phyloP scores from a whole-genome alignment of 2,797 vertebrate genomes.

The Sebastes oblongus region DNA sequence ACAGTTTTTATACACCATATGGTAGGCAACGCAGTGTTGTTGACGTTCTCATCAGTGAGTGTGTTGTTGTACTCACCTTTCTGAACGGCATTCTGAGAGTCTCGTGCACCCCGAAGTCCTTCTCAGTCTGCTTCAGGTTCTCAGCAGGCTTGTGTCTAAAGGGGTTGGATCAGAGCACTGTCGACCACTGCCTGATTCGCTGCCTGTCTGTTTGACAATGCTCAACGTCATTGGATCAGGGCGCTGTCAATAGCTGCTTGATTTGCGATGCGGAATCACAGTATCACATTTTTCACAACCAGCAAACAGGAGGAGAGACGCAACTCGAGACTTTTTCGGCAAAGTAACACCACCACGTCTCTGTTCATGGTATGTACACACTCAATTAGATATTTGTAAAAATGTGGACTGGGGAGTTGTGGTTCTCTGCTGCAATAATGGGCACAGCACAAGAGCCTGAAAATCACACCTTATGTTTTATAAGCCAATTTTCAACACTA shows the following conservation, averaged over 20 bases:
- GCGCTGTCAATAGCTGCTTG: too few species aligned
- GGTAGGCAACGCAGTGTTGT: not conserved
- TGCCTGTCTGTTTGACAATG: too few species aligned
- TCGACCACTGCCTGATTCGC: too few species aligned
- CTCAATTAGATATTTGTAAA: not conserved
- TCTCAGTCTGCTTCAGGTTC: not conserved
- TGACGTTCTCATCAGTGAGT: not conserved
- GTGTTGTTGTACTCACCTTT: not conserved
- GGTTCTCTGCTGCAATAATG: not conserved
- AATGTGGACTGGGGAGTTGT: not conserved
- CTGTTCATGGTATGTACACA: too few species aligned
- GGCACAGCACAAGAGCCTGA: not conserved
- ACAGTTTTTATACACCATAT: not conserved
- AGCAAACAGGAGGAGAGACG: too few species aligned
- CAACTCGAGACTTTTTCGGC: too few species aligned
- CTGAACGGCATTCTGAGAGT: not conserved
- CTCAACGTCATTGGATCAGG: too few species aligned
- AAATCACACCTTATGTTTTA: not conserved
- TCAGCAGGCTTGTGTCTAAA: not conserved
- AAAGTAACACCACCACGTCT: fast-evolving
- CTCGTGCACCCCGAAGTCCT: not conserved
- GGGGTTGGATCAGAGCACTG: not conserved
- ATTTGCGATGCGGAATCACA: too few species aligned
- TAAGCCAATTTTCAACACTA: not conserved
- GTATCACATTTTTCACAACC: too few species aligned